Evolutionary conservation across 1,140 invertebrate genomes (phyloP).

Genomic region (Pseudomyrmex sp.): DNA sequence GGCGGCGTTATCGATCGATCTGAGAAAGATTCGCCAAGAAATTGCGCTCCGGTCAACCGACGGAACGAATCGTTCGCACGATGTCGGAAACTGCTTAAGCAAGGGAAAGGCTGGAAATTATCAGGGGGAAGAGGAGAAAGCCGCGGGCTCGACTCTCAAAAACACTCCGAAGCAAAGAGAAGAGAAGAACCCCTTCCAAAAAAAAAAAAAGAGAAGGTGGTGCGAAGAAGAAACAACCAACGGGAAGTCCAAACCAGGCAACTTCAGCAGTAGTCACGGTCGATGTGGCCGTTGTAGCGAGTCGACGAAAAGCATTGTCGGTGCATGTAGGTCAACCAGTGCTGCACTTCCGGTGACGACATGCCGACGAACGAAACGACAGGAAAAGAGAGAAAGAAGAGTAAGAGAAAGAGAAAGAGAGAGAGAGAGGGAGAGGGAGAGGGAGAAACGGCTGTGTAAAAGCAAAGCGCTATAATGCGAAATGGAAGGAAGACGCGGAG

Average conservation of each 20-base stretch:
- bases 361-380: slow-evolving; percentile 17
- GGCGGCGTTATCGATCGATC: slow-evolving; percentile 33
- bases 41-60: slow-evolving; percentile 35
- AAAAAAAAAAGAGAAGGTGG: not conserved
- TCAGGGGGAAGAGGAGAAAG: slow-evolving; percentile 38
- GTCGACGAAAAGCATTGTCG: slow-evolving; percentile 69
- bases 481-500: slow-evolving; percentile 1
- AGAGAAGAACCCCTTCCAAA: not conserved
- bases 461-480: slow-evolving; percentile 22
- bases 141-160: slow-evolving; percentile 18
- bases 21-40: slow-evolving; percentile 42
- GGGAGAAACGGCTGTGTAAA: slow-evolving; percentile 24
- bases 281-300: slow-evolving; percentile 58
- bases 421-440: slow-evolving; percentile 6
- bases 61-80: slow-evolving; percentile 29
- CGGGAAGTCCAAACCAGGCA: slow-evolving; percentile 55
- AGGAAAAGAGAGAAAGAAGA: slow-evolving; percentile 26
- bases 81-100: slow-evolving; percentile 47
- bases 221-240: slow-evolving; percentile 27
- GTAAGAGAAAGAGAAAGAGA: not conserved
- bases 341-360: slow-evolving; percentile 61
- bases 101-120: slow-evolving; percentile 51
- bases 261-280: slow-evolving; percentile 52
- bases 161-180: not conserved
- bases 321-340: slow-evolving; percentile 63